Evolutionary conservation across 1,140 invertebrate genomes (phyloP).

Genomic region (Drosophila obscura): DNA sequence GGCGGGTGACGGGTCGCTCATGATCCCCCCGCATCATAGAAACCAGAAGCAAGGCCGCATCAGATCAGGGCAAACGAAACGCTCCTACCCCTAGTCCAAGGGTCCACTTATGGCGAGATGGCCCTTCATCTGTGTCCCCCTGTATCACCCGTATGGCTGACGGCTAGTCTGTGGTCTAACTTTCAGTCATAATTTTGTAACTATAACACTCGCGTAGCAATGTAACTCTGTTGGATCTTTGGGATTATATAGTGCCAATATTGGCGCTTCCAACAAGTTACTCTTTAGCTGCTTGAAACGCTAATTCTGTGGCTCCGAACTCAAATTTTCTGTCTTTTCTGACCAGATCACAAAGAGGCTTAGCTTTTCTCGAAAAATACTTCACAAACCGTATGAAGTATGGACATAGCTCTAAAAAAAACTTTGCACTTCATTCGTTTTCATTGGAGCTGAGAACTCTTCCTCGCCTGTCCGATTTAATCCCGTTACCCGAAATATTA

Average conservation of each 20-base stretch:
- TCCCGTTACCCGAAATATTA: neutral
- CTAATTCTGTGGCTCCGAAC: conserved; percentile 41
- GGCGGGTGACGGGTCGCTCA: too few species aligned
- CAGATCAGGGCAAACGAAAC: too few species aligned
- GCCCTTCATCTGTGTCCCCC: too few species aligned
- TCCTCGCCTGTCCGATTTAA: neutral
- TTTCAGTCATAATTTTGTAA: too few species aligned
- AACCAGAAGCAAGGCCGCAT: too few species aligned
- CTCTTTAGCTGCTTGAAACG: conserved; percentile 53
- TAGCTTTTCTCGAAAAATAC: conserved; percentile 53
- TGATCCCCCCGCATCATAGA: too few species aligned
- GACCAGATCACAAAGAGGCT: conserved; percentile 57
- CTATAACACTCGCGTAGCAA: conserved; percentile 48
- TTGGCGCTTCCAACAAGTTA: conserved; percentile 44
- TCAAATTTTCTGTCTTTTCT: conserved; percentile 57
- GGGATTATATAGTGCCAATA: conserved; percentile 59
- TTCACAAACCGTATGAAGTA: conserved; percentile 54
- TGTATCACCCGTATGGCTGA: too few species aligned
- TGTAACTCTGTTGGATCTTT: conserved; percentile 50
- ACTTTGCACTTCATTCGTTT: conserved; percentile 2
- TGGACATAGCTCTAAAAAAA: conserved; percentile 46
- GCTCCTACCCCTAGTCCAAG: too few species aligned
- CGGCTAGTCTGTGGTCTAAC: too few species aligned
- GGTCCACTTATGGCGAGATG: too few species aligned
- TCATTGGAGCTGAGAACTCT: too few species aligned